Percentiles rank a stretch among this genome's conserved stretches.
Evolutionary conservation across 2,797 vertebrate genomes (phyloP).

Genomic region (Taenioides sp.): DNA sequence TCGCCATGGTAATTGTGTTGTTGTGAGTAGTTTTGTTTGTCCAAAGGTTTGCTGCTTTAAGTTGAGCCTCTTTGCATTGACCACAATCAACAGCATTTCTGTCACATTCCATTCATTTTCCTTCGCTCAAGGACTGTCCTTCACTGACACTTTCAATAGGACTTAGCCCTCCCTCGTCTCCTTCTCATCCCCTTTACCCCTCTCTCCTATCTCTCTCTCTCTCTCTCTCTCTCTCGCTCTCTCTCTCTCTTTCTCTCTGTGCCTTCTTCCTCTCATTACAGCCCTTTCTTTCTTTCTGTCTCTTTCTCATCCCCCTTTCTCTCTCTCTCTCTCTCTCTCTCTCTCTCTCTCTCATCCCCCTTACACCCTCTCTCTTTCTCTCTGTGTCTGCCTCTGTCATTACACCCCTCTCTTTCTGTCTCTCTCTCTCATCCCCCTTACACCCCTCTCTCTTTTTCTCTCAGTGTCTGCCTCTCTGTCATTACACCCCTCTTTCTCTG

Average conservation of each 20-base stretch:
- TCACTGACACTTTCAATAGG: slow-evolving; percentile 81
- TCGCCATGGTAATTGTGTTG: background rate
- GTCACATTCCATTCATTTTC: slow-evolving; percentile 81
- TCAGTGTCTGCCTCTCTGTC: too few species aligned
- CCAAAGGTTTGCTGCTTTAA: background rate
- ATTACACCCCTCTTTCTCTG: too few species aligned
- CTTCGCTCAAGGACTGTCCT: slow-evolving; percentile 76
- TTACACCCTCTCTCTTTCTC: slow-evolving; percentile 8
- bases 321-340: background rate
- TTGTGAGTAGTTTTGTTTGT: background rate
- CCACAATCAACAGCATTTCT: slow-evolving; percentile 80
- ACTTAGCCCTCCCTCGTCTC: slow-evolving; percentile 72
- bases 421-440: background rate
- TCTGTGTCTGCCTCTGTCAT: slow-evolving; percentile 54
- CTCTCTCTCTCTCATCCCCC: background rate
- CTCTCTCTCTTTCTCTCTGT: slow-evolving; percentile 6
- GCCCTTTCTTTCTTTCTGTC: slow-evolving; percentile 7
- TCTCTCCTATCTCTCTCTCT: background rate
- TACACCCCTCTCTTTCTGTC: slow-evolving; percentile 9
- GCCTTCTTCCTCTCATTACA: slow-evolving; percentile 57
- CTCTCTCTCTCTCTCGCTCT: background rate
- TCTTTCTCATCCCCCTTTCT: background rate
- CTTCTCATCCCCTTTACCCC: background rate
- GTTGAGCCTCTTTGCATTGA: slow-evolving; percentile 65
- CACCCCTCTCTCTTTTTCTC: slow-evolving; percentile 9